A percentile compares a stretch with the other conserved stretches of the same genome.
Evolutionary conservation across 2,888 invertebrate species (phyloP).

Genomic region (Lasioglossum villosulum): DNA sequence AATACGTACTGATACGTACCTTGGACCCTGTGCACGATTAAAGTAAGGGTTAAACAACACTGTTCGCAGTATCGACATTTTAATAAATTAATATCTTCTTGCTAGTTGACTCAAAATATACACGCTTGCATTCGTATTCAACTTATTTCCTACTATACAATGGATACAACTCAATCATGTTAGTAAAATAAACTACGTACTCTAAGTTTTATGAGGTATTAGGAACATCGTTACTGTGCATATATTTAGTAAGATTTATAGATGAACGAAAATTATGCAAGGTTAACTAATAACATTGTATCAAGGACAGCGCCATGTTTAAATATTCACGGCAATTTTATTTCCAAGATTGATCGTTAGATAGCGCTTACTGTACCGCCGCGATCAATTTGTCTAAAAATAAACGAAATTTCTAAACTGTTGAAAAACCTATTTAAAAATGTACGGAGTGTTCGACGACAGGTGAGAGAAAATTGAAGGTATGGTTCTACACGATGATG

Average conservation of each 20-base stretch:
- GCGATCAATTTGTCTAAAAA: background rate
- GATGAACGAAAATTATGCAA: conserved; percentile 15
- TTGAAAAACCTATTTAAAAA: background rate
- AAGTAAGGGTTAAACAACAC: conserved; percentile 44
- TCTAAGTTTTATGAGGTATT: background rate
- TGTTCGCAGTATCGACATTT: conserved; percentile 63
- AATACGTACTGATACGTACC: too few species aligned
- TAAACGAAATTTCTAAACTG: background rate
- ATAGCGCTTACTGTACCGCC: conserved; percentile 27
- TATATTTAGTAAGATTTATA: background rate
- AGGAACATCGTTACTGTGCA: conserved; percentile 14
- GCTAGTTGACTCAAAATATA: background rate
- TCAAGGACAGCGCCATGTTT: conserved; percentile 57
- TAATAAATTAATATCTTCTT: conserved; percentile 33
- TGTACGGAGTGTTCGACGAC: too few species aligned
- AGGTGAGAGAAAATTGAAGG: too few species aligned
- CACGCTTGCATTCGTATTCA: background rate
- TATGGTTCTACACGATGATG: too few species aligned
- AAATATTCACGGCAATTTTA: conserved; percentile 10
- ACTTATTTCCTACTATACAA: conserved; percentile 4
- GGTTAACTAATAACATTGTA: conserved; percentile 42
- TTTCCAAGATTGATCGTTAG: conserved; percentile 21
- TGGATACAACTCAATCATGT: background rate
- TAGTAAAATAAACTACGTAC: background rate
- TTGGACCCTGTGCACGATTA: conserved; percentile 43